Base-by-base conservation (phyloP, 2,888 invertebrate genomes). In the Smittia aterrima region DNA sequence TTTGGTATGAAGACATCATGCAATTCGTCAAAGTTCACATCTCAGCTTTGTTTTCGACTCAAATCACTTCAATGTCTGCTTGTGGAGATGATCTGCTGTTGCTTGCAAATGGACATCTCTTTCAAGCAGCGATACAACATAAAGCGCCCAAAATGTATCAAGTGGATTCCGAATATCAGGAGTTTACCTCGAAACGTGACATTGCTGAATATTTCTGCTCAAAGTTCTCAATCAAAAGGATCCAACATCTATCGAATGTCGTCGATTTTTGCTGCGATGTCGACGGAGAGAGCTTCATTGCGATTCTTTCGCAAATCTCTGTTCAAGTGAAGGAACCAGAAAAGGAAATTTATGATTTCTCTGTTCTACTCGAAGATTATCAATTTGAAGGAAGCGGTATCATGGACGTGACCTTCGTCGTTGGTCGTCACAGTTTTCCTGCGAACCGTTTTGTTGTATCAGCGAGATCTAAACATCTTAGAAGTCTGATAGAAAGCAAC, bases 401-500 rank as follows among this genome's bases (percentile, higher is more conserved):
- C 1, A 32, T 62, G 40, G 62, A 62, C 38, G 22, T 62, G 11
- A 72, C 20, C 11, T 62, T 72, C 58, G 7, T 20, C 6, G 84
- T 90, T 38, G 88, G 87, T 27, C 81, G 84, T 72, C 85, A 85
- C 77, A 80, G 80, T 1, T 92, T 88, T 82, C 87, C 90, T 0
- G 91, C 89, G 0, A 94, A 95, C 81, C 87, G 87, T 77, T 92
- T 87, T 80, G 87, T 95, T 70, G 80, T 94, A 0, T 87, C 88
- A 0, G 85, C 86, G 0, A 85, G 86, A 76, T 89, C 90, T 75
- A 86, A 88, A 6, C 86, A 86, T 20, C 85, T 93, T 6, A 85
- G 85, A 77, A 86, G 87, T 75, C 77, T 88, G 1, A 85, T 89
- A 75, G 79, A 81, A 75, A 80, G 81, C 18, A 41, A 24, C 16